Evolutionary conservation across 2,888 invertebrate genomes (phyloP), one percentile per base, ranked within the genome.

Genomic region (Pammene aurita): DNA sequence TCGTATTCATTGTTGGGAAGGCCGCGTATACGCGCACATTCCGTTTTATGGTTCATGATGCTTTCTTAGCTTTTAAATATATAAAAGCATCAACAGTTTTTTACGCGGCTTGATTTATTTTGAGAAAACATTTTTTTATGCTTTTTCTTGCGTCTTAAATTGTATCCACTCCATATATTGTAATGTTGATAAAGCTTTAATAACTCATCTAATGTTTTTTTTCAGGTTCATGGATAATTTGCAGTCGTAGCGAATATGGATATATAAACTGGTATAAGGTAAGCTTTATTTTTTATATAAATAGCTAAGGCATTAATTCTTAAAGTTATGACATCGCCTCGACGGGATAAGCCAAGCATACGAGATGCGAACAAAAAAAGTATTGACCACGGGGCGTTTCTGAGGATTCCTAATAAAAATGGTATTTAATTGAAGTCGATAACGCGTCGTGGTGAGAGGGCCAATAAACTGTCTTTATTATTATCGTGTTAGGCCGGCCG

Each of bases 351-450:
- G 83, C 77, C 74, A 76, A 75, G 77, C 80, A 77, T 81, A 83
- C 80, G 81, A 80, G 80, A 79, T 44, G 48, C 63, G 65, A 82
- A 83, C 82, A 82, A 82, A 78, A 80, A 58, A 80, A 82, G 76
- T 80, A 81, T 76, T 84, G 85, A 82, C 87, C 83, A 80, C 83
- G 81, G 85, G 88, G 88, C 86, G 85, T 86, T 88, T 81, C 83
- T 78, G 81, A 81, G 79, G 85, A 83, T 88, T 89, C 85, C 82
- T 82, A 91, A 92, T 92, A 92, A 92, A 92, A 90, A 90, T 88
- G 85, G 87, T 88, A 91, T 91, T 92, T 92, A 92, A 92, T 91
- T 92, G 91, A 84, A 85, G 80, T 78, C 90, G 91, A 91, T 91
- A 92, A 88, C 86, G 85, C 80, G 82, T 84, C 88, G 80, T 84